Percentiles rank a stretch among this genome's conserved stretches.
Evolutionary conservation across 2,888 invertebrate species (phyloP).

Genomic region (Sesia apiformis): DNA sequence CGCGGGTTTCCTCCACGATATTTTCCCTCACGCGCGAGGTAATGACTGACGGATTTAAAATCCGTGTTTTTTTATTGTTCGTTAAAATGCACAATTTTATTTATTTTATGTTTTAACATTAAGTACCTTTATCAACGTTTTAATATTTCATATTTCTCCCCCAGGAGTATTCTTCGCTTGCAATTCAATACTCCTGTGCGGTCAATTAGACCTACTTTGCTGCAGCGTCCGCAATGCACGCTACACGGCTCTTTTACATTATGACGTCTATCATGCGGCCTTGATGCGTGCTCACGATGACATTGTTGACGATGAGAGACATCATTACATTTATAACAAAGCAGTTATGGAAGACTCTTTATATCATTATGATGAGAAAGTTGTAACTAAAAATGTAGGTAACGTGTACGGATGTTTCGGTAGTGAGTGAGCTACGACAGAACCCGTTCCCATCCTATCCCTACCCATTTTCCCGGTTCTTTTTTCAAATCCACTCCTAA

Average conservation of each 20-base stretch:
- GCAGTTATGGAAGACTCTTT: constrained; percentile 33
- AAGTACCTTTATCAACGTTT: background rate
- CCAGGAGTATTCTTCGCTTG: constrained; percentile 56
- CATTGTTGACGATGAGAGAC: constrained; percentile 37
- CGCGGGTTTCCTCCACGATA: too few relatives aligned
- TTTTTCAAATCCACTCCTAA: too few relatives aligned
- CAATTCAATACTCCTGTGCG: constrained; percentile 55
- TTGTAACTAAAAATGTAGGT: constrained; percentile 20
- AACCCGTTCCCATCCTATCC: too few relatives aligned
- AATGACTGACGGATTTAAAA: too few relatives aligned
- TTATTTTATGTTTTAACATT: background rate
- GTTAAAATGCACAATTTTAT: too few relatives aligned
- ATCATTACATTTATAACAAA: constrained; percentile 41
- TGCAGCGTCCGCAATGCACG: constrained; percentile 53
- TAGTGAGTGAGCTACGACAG: too few relatives aligned
- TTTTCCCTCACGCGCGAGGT: too few relatives aligned
- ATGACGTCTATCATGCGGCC: constrained; percentile 29
- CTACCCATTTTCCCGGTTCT: too few relatives aligned
- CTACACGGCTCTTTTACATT: constrained; percentile 41
- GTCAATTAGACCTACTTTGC: constrained; percentile 56
- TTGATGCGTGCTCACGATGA: constrained; percentile 18
- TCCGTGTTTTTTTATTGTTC: too few relatives aligned
- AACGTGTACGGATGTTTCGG: background rate
- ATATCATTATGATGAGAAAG: constrained; percentile 40
- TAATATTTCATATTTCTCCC: background rate